Conservation (phyloP, 2,113 vertebrate genomes). For the Carlito syrichta region DNA sequence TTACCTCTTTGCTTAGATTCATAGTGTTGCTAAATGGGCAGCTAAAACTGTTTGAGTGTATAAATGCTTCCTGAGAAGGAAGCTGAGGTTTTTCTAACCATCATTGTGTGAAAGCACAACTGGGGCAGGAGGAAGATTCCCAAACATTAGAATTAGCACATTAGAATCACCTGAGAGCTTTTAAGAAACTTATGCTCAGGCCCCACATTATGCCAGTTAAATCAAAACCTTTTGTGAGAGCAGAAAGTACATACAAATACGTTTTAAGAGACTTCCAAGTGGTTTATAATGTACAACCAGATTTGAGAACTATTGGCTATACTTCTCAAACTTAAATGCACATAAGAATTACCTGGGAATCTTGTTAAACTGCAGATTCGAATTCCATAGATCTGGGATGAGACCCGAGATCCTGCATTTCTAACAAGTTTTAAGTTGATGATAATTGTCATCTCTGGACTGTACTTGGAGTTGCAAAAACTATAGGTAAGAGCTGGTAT, state of each 20-base stretch:
- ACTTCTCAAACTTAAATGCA: background rate
- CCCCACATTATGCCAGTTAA: background rate
- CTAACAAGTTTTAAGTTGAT: background rate
- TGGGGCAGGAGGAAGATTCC: background rate
- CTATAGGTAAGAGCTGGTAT: background rate
- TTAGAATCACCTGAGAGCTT: background rate
- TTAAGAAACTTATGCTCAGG: background rate
- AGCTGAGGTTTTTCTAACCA: background rate
- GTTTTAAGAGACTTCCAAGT: background rate
- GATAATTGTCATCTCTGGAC: background rate
- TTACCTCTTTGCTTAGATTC: background rate
- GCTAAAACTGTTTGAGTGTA: background rate
- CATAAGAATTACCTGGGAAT: background rate
- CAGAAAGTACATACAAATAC: background rate
- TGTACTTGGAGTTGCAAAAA: background rate
- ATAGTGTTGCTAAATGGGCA: background rate
- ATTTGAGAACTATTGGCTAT: background rate
- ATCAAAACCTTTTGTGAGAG: background rate
- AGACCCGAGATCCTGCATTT: background rate
- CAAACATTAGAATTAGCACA: background rate
- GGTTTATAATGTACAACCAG: background rate
- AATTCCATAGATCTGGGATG: background rate
- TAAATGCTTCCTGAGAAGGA: background rate
- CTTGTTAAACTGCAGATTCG: background rate
- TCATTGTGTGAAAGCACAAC: background rate